These are phyloP conservation scores for Polydesmus complanatus DNA, from an alignment of 2,888 invertebrate genomes.

Conservation along the genomic window DNA sequence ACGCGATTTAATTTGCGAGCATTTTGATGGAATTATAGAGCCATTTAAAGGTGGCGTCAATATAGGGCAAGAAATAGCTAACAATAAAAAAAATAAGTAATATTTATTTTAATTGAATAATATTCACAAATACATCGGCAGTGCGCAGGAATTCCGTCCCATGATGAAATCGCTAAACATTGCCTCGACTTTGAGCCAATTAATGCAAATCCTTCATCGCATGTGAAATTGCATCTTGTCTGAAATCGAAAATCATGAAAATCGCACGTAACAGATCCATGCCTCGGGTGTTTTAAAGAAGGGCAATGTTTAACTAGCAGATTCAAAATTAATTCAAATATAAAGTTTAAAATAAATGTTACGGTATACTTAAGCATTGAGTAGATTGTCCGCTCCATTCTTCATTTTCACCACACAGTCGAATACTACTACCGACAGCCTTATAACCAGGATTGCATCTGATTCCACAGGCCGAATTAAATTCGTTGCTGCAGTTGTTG, in stretches of 20 bases:
- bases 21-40: conserved; percentile 39
- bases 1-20: conserved; percentile 40
- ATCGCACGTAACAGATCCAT: conserved; percentile 41
- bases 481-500: conserved; percentile 45
- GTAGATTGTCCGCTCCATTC: conserved; percentile 51
- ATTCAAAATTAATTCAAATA: conserved; percentile 11
- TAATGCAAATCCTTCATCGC: conserved; percentile 46
- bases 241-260: conserved; percentile 40
- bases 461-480: conserved; percentile 55
- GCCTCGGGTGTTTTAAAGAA: conserved; percentile 39
- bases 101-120: not conserved
- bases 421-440: conserved; percentile 38
- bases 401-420: conserved; percentile 48
- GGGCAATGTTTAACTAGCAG: conserved; percentile 33
- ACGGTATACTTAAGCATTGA: conserved; percentile 47
- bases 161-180: conserved; percentile 50
- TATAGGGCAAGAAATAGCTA: conserved; percentile 38
- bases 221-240: conserved; percentile 49
- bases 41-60: conserved; percentile 41
- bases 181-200: conserved; percentile 48
- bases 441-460: conserved; percentile 50
- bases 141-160: conserved; percentile 51
- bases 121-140: conserved; percentile 44
- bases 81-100: conserved; percentile 7
- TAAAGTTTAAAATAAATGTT: conserved; percentile 22